Evolutionary conservation across 1,140 invertebrate genomes (phyloP).

Genomic region (Sipha flava): DNA sequence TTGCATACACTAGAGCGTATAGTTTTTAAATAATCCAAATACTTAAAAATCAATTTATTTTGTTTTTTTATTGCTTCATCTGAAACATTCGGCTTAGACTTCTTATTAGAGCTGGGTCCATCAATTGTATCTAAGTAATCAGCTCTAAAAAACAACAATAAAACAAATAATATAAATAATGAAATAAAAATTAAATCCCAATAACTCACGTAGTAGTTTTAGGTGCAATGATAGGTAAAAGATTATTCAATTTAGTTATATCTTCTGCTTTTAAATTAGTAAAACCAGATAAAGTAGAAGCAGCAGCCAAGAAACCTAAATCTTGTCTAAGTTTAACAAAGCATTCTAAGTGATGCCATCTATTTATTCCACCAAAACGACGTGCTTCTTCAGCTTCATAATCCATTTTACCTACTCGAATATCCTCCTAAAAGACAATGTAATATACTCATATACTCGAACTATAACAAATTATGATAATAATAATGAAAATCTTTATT

Average conservation of each 20-base stretch:
- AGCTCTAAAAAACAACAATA: background rate
- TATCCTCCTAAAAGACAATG: conserved; percentile 52
- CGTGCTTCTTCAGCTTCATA: conserved; percentile 70
- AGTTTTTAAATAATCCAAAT: conserved; percentile 52
- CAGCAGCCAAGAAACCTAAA: conserved; percentile 64
- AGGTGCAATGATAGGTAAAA: conserved; percentile 48
- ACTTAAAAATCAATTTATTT: conserved; percentile 67
- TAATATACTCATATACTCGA: too few species aligned
- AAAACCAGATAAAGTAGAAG: conserved; percentile 65
- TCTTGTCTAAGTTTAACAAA: conserved; percentile 71
- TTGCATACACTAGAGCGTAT: conserved; percentile 52
- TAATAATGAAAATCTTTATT: too few species aligned
- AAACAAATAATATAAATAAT: background rate
- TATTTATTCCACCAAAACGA: conserved; percentile 68
- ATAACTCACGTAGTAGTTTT: conserved; percentile 44
- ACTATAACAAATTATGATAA: too few species aligned
- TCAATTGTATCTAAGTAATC: background rate
- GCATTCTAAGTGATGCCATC: conserved; percentile 90
- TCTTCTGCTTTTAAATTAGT: conserved; percentile 64
- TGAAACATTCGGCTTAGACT: conserved; percentile 56
- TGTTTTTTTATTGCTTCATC: conserved; percentile 60
- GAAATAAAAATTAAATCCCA: background rate
- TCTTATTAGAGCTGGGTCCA: conserved; percentile 47
- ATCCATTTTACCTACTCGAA: conserved; percentile 79
- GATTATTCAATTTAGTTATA: conserved; percentile 56